These are phyloP conservation scores for Teleogryllus occipitalis DNA, from an alignment of 1,140 invertebrate genomes.

Conservation along the genomic window DNA sequence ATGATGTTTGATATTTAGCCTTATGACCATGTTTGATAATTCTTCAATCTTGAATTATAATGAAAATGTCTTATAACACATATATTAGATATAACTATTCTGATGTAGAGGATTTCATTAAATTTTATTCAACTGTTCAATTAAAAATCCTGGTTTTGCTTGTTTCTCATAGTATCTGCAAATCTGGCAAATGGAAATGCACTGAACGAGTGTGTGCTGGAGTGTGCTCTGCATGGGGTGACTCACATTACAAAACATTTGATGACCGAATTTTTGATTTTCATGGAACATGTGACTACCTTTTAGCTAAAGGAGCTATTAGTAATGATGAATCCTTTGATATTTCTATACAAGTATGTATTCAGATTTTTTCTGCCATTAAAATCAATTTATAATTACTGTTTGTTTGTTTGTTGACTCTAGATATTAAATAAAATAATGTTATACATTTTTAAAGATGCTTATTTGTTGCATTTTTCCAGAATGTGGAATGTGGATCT, in stretches of 20 bases:
- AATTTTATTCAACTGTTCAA: too few species aligned
- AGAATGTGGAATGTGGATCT: slow-evolving; percentile 77
- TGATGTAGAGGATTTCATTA: too few species aligned
- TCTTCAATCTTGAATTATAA: too few species aligned
- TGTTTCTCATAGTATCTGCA: slow-evolving; percentile 27
- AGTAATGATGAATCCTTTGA: slow-evolving; percentile 54
- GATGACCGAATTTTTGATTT: slow-evolving; percentile 78
- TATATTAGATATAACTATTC: too few species aligned
- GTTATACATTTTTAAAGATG: background rate
- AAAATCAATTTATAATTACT: background rate
- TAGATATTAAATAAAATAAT: background rate
- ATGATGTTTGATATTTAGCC: too few species aligned
- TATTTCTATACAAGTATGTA: slow-evolving; percentile 54
- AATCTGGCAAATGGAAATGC: slow-evolving; percentile 36
- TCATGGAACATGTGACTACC: slow-evolving; percentile 79
- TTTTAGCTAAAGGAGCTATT: slow-evolving; percentile 62
- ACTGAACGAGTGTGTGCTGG: slow-evolving; percentile 41
- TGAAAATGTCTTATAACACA: too few species aligned
- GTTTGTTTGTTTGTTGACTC: background rate
- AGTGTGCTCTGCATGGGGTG: slow-evolving; percentile 72
- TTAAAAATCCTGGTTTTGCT: too few species aligned
- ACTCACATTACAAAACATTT: slow-evolving; percentile 80
- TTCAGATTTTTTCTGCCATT: background rate
- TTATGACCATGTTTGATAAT: too few species aligned
- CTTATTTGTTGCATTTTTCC: slow-evolving; percentile 28